Evolutionary conservation across 2,888 invertebrate species (phyloP).

Genomic region (Thyatira batis): DNA sequence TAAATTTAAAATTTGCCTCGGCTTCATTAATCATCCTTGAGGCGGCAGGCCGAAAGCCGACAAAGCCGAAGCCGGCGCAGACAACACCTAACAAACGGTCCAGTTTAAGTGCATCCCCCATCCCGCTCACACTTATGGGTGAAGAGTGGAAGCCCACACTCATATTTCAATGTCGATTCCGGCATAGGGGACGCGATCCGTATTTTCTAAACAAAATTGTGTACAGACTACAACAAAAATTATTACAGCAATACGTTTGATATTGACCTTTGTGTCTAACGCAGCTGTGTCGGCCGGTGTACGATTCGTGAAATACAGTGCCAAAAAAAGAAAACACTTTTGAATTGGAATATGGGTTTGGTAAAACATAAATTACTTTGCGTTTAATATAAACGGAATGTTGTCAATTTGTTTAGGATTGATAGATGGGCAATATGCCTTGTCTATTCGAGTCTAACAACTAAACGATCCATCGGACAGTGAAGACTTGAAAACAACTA

Average conservation of each 20-base stretch:
- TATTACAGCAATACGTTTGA: background rate
- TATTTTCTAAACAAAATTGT: constrained; percentile 58
- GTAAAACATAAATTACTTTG: background rate
- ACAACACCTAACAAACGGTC: constrained; percentile 61
- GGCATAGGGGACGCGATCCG: constrained; percentile 53
- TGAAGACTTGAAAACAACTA: too few species aligned
- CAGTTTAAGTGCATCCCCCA: constrained; percentile 43
- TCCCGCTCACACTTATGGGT: constrained; percentile 31
- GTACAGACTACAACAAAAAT: constrained; percentile 3
- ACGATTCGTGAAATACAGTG: background rate
- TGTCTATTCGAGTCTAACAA: background rate
- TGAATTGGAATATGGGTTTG: background rate
- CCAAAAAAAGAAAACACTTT: background rate
- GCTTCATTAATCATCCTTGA: constrained; percentile 62
- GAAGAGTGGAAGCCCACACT: constrained; percentile 37
- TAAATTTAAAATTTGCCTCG: constrained; percentile 57
- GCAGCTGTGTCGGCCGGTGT: background rate
- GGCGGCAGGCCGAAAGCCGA: constrained; percentile 48
- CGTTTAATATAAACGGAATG: background rate
- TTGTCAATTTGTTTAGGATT: background rate
- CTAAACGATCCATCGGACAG: too few species aligned
- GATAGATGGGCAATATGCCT: background rate
- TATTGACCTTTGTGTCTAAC: constrained; percentile 1
- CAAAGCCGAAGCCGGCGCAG: constrained; percentile 52
- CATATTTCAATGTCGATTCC: constrained; percentile 65